These are phyloP conservation scores for Agrotis ipsilon DNA, from an alignment of 2,888 invertebrate species.

Conservation along the genomic window DNA sequence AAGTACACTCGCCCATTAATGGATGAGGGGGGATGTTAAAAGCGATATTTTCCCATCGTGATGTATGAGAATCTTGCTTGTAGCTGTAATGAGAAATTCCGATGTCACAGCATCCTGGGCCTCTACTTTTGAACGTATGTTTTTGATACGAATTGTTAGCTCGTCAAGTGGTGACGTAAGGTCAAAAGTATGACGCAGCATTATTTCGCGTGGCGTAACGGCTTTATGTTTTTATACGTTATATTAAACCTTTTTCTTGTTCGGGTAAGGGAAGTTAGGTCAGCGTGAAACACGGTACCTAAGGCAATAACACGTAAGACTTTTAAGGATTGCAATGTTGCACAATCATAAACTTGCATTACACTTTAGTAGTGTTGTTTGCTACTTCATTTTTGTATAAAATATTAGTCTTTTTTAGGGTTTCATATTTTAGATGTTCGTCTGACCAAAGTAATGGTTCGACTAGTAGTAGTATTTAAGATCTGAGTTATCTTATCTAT, in stretches of 20 bases:
- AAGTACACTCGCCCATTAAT: constrained; percentile 80
- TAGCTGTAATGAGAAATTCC: constrained; percentile 89
- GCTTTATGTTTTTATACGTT: constrained; percentile 15
- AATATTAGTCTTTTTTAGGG: background rate
- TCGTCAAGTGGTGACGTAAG: constrained; percentile 60
- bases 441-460: too few relatives aligned
- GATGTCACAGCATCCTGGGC: constrained; percentile 86
- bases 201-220: constrained; percentile 38
- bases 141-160: constrained; percentile 66
- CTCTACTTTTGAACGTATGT: constrained; percentile 76
- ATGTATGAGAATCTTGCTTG: constrained; percentile 87
- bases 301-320: constrained; percentile 1
- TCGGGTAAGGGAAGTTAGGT: constrained; percentile 7
- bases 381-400: background rate
- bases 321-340: constrained; percentile 16
- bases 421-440: background rate
- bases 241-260: constrained; percentile 17
- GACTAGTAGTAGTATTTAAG: too few relatives aligned
- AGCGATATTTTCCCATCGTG: constrained; percentile 88
- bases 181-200: constrained; percentile 56
- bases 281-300: constrained; percentile 11
- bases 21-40: constrained; percentile 83
- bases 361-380: background rate
- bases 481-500: too few relatives aligned
- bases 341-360: constrained; percentile 10